Conservation (phyloP, 2,797 vertebrate species). For the Aplochiton taeniatus region DNA sequence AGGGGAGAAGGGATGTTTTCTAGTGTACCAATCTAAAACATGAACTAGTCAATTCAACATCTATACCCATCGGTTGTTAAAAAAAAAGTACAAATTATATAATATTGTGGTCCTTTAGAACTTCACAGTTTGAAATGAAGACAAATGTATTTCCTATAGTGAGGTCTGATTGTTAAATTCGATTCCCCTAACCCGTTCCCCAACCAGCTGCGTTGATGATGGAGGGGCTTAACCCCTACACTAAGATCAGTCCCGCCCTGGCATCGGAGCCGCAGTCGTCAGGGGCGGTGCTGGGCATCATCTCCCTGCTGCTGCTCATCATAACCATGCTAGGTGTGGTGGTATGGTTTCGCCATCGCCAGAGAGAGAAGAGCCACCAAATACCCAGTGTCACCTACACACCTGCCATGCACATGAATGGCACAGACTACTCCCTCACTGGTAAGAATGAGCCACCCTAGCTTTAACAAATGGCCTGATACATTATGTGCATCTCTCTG, state of each 20-base stretch:
- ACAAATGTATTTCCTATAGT: no score
- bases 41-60: no score
- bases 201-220: constrained; percentile 90
- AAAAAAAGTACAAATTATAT: neutral
- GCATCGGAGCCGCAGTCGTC: constrained; percentile 91
- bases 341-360: constrained; percentile 89
- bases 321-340: constrained; percentile 89
- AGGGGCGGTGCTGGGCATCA: constrained; percentile 89
- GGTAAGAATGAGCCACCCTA: constrained; percentile 70
- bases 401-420: constrained; percentile 89
- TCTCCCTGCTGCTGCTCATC: constrained; percentile 92
- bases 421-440: constrained; percentile 93
- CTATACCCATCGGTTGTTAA: no score
- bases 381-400: constrained; percentile 94
- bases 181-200: neutral
- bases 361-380: constrained; percentile 88
- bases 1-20: constrained; percentile 15
- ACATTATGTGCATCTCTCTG: no score
- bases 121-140: no score
- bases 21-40: no score
- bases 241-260: constrained; percentile 95
- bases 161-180: neutral
- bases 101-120: no score
- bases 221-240: constrained; percentile 99
- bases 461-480: neutral